Percentiles rank a stretch among this genome's conserved stretches.
Conservation (phyloP, 2,113 vertebrate genomes). For the Oncorhynchus gorbuscha region DNA sequence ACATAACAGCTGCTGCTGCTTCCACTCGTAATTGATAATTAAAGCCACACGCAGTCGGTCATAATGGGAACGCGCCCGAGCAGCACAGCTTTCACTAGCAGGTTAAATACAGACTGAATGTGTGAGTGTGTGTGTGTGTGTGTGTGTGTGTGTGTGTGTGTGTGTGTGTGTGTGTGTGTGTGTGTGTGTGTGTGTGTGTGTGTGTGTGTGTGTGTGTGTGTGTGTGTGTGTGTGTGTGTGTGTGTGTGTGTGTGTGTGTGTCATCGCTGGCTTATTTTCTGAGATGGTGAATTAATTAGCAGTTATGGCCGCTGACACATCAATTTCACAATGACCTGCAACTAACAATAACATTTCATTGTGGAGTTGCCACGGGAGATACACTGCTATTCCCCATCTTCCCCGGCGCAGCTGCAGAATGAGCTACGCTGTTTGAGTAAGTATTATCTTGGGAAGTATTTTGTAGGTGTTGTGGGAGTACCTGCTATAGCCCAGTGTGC, state of each 20-base stretch:
- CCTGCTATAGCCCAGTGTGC: no score
- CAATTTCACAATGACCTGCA: slow-evolving; percentile 67
- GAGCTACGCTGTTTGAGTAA: no score
- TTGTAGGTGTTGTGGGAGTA: slow-evolving; percentile 25
- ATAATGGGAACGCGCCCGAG: slow-evolving; percentile 41
- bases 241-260: no score
- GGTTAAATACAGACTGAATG: slow-evolving; percentile 65
- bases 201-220: no score
- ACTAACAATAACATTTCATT: slow-evolving; percentile 65
- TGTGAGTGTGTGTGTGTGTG: no score
- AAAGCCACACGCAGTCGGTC: background rate
- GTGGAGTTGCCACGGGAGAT: slow-evolving; percentile 20
- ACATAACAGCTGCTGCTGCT: background rate
- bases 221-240: background rate
- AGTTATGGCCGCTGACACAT: slow-evolving; percentile 61
- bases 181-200: no score
- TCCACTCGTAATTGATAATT: background rate
- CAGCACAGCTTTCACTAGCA: slow-evolving; percentile 29
- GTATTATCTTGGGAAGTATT: slow-evolving; percentile 13
- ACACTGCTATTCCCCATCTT: slow-evolving; percentile 18
- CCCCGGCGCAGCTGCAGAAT: slow-evolving; percentile 10
- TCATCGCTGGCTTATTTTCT: slow-evolving; percentile 42
- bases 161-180: no score
- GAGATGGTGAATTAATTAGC: slow-evolving; percentile 64
- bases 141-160: background rate